Conservation (phyloP, 2,888 invertebrate genomes). For the Leptinotarsa haldemani region DNA sequence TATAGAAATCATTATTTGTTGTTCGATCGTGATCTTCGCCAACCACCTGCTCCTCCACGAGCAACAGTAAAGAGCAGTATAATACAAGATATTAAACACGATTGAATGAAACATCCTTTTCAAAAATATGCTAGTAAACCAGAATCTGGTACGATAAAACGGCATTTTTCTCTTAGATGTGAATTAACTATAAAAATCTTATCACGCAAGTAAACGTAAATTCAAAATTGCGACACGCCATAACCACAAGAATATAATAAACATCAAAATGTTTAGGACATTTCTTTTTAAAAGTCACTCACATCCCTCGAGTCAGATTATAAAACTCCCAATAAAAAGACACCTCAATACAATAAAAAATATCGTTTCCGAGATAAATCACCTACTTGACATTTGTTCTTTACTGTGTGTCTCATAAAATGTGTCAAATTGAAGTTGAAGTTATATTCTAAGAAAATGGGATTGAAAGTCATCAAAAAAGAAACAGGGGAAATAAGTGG, state of each 20-base stretch:
- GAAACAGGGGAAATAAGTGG: background rate
- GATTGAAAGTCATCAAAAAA: background rate
- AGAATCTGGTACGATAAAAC: conserved; percentile 48
- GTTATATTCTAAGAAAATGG: conserved; percentile 40
- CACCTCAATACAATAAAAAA: conserved; percentile 61
- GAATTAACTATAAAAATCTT: conserved; percentile 60
- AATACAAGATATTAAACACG: conserved; percentile 2
- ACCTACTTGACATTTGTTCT: conserved; percentile 60
- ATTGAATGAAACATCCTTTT: conserved; percentile 26
- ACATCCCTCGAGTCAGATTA: conserved; percentile 58
- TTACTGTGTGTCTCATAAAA: conserved; percentile 54
- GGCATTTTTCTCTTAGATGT: conserved; percentile 50
- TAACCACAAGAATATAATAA: conserved; percentile 62
- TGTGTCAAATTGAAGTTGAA: conserved; percentile 46
- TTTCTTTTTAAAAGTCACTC: conserved; percentile 61
- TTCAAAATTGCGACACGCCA: conserved; percentile 56
- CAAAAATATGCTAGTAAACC: conserved; percentile 48
- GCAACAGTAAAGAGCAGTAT: background rate
- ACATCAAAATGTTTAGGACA: conserved; percentile 59
- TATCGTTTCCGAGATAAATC: conserved; percentile 55
- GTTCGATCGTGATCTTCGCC: no score
- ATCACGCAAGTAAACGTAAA: conserved; percentile 58
- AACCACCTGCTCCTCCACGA: no score
- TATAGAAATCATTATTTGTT: no score
- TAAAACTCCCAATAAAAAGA: conserved; percentile 61